phyloP scores from a whole-genome alignment of 2,113 vertebrate species.

The Pagrus major region DNA sequence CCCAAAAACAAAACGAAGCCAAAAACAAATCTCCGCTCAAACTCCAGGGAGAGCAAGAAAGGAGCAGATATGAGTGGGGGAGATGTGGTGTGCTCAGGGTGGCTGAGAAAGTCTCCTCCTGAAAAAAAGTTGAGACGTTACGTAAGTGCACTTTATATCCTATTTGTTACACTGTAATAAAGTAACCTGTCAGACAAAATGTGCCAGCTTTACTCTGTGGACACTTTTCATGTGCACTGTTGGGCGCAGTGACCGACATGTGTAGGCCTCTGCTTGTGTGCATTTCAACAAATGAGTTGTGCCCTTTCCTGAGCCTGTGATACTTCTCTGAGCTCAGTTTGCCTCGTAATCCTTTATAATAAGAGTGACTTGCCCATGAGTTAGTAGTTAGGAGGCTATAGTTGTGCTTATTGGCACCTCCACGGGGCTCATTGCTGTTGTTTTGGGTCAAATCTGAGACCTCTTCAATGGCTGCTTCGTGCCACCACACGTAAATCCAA shows the following conservation, averaged over 20 bases:
- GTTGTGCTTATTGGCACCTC: conserved; percentile 1
- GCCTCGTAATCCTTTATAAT: neutral
- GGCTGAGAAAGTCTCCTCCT: conserved; percentile 97
- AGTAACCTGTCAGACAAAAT: conserved; percentile 35
- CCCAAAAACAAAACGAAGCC: conserved; percentile 59
- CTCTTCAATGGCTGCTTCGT: neutral
- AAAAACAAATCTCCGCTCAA: conserved; percentile 38
- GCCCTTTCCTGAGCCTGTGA: neutral
- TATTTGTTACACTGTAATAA: conserved; percentile 54
- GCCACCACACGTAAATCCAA: neutral
- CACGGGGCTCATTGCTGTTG: neutral
- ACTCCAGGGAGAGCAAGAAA: conserved; percentile 61
- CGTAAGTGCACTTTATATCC: conserved; percentile 89
- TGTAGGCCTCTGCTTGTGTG: conserved; percentile 52
- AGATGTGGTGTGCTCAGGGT: conserved; percentile 94
- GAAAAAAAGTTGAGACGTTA: conserved; percentile 99
- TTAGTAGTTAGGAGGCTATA: neutral
- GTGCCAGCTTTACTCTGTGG: neutral
- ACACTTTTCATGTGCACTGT: conserved; percentile 1
- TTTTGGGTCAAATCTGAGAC: conserved; percentile 9
- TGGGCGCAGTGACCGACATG: conserved; percentile 25
- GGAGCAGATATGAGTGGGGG: conserved; percentile 91
- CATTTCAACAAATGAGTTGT: conserved; percentile 6
- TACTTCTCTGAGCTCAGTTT: neutral
- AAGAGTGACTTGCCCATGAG: neutral